Conservation (phyloP, 2,113 vertebrate genomes). For the Anarrhichthys ocellatus region DNA sequence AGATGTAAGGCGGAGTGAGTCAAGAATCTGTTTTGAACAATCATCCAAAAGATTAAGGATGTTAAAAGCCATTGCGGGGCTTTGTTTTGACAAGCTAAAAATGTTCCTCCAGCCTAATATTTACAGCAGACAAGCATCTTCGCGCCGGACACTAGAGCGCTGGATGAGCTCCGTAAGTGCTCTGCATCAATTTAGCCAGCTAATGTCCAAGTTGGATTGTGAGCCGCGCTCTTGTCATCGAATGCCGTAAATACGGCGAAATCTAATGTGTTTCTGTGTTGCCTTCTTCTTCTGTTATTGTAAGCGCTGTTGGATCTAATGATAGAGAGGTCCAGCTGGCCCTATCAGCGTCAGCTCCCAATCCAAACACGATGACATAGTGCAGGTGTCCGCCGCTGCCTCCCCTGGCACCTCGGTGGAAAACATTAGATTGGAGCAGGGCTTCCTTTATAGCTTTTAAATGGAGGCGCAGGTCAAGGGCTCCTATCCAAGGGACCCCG, state of each 20-base stretch:
- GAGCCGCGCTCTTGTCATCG: conserved; percentile 71
- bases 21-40: conserved; percentile 79
- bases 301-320: conserved; percentile 76
- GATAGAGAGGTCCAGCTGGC: conserved; percentile 80
- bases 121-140: conserved; percentile 84
- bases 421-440: conserved; percentile 86
- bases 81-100: conserved; percentile 86
- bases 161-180: conserved; percentile 81
- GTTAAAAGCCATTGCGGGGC: conserved; percentile 80
- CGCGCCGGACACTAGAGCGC: conserved; percentile 66
- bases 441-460: conserved; percentile 86
- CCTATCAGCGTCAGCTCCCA: conserved; percentile 78
- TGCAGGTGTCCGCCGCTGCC: conserved; percentile 87
- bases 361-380: conserved; percentile 88
- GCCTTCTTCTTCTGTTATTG: conserved; percentile 78
- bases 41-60: conserved; percentile 80
- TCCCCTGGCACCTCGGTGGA: conserved; percentile 82
- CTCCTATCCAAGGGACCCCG: conserved; percentile 76
- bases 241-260: conserved; percentile 77
- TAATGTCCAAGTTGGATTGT: conserved; percentile 79
- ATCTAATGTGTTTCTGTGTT: conserved; percentile 81
- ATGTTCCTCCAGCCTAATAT: conserved; percentile 82
- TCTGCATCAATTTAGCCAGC: conserved; percentile 77
- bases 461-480: conserved; percentile 83
- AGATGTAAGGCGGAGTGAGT: conserved; percentile 76